phyloP scores from a whole-genome alignment of 2,888 invertebrate species.

The Campopleginae sp. region DNA sequence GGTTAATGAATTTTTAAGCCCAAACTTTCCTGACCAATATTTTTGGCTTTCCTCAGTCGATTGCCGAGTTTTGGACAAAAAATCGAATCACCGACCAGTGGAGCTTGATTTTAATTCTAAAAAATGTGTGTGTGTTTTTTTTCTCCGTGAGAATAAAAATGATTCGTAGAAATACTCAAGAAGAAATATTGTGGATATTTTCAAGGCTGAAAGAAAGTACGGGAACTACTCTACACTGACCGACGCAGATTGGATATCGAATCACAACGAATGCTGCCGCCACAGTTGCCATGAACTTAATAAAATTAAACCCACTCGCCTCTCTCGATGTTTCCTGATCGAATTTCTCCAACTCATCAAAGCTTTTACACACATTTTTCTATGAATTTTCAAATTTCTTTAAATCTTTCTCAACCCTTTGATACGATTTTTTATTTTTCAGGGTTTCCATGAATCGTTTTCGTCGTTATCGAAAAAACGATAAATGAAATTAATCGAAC shows the following conservation, averaged over 20 bases:
- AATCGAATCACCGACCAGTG: background rate
- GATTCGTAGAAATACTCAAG: background rate
- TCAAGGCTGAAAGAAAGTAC: background rate
- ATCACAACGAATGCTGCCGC: background rate
- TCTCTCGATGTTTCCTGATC: background rate
- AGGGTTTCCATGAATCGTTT: no score
- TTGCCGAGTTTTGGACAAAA: background rate
- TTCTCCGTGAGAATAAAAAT: background rate
- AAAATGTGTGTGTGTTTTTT: background rate
- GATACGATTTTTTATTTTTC: no score
- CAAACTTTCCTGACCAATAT: background rate
- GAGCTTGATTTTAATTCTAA: background rate
- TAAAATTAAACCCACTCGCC: background rate
- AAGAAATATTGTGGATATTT: background rate
- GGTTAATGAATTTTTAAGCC: background rate
- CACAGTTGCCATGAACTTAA: constrained; percentile 5
- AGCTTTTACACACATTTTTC: background rate
- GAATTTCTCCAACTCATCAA: background rate
- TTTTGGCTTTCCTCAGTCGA: background rate
- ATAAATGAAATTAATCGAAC: no score
- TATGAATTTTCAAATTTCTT: no score
- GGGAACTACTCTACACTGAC: background rate
- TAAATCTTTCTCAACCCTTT: no score
- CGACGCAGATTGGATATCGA: background rate
- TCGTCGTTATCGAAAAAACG: no score